Conservation (phyloP, 2,888 invertebrate species). For the Bugula neritina region DNA sequence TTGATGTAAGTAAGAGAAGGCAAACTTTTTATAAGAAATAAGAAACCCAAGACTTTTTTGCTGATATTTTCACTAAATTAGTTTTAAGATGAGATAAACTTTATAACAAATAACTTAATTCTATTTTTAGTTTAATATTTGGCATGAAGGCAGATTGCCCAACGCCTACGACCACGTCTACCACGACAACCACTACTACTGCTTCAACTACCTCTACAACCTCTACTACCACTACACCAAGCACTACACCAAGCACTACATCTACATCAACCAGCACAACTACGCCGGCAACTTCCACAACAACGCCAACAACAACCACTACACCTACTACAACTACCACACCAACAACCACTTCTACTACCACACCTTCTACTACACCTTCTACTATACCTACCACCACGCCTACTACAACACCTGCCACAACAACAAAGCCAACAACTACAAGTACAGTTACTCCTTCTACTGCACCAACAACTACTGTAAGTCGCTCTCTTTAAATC, state of each 20-base stretch:
- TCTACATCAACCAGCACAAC: slow-evolving; percentile 1
- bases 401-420: background rate
- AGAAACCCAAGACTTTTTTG: too few species aligned
- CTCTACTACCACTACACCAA: background rate
- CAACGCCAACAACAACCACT: background rate
- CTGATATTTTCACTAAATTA: too few species aligned
- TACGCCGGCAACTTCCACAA: background rate
- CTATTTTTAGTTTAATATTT: background rate
- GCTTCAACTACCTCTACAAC: background rate
- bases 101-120: too few species aligned
- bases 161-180: background rate
- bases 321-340: background rate
- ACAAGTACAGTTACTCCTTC: background rate
- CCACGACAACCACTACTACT: slow-evolving; percentile 2
- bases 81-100: too few species aligned
- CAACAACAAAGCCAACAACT: background rate
- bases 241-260: background rate
- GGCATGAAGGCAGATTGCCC: slow-evolving; percentile 5
- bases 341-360: background rate
- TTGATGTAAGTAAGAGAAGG: too few species aligned
- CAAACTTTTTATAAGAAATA: too few species aligned
- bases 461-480: background rate
- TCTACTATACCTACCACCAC: background rate
- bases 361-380: background rate
- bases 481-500: too few species aligned